phyloP scores from a whole-genome alignment of 2,113 vertebrate species.

The Catharus bicknelli region DNA sequence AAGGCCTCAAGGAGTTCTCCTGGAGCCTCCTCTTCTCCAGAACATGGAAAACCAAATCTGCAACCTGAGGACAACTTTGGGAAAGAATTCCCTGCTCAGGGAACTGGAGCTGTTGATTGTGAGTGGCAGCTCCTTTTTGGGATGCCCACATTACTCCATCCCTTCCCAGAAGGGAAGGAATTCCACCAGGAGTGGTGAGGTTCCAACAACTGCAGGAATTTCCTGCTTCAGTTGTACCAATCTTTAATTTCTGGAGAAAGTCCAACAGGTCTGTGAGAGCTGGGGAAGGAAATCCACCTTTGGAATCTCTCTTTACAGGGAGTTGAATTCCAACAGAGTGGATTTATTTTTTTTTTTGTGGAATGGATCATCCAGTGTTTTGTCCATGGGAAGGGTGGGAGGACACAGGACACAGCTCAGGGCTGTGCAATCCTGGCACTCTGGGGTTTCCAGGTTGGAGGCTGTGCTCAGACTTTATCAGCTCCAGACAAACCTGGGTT shows the following conservation, averaged over 20 bases:
- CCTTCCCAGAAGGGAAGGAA: background rate
- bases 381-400: background rate
- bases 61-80: background rate
- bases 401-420: background rate
- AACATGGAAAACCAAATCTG: background rate
- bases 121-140: background rate
- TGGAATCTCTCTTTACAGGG: background rate
- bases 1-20: background rate
- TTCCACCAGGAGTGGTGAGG: background rate
- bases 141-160: no score
- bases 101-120: background rate
- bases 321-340: background rate
- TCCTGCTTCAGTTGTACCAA: background rate
- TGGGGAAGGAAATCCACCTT: background rate
- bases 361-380: background rate
- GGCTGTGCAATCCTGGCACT: background rate
- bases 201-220: background rate
- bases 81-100: background rate
- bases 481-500: background rate
- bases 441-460: background rate
- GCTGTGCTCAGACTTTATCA: background rate
- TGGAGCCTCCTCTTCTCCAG: background rate
- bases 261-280: background rate
- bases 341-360: background rate
- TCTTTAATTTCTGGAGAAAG: background rate